Evolutionary conservation across 2,113 vertebrate genomes (phyloP), one percentile per base, ranked within the genome.

Genomic region (Aptenodytes patagonicus): DNA sequence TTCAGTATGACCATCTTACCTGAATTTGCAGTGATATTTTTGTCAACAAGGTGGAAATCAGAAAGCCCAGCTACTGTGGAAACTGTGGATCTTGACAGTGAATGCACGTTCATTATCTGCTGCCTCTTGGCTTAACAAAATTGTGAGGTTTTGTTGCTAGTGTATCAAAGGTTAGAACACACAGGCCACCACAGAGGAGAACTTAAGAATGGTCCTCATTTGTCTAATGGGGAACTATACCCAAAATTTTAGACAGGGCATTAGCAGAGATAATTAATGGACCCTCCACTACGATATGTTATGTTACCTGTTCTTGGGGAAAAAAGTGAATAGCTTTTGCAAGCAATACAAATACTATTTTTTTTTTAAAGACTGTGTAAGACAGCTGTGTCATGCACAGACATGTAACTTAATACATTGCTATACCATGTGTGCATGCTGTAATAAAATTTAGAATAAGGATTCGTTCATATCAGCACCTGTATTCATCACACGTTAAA

Each of bases 341-440:
- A 95, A 82, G 73, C 17, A 32, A 7, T 76, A 38, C 17, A 60
- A 64, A 10, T 83, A 24, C 1, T 34, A 17, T 5, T 46, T 68
- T 32, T 61, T 57, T 38, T 47, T 19, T 19, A 18, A 42, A 51
- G 60, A 31, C 16, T 10, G 1, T 22, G 4, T 55, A 55, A 44
- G 32, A 12, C 36, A 71, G 10, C 47, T 87, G 24, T 49, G n/a
- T 71, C 32, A 13, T 28, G 13, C 40, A 68, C 10, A 42, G 38
- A 25, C 8, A 3, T 54, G 8, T 31, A 57, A 38, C 19, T 68
- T 52, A 17, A 42, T 57, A 10, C 29, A 8, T 24, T 81, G 15
- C 20, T 60, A 6, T 26, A 7, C 20, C 17, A 17, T 3, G 11
- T 58, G 25, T 36, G 12, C 36, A 13, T 0, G 0, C 46, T 60